Percentiles rank a stretch among this genome's conserved stretches.
phyloP scores from a whole-genome alignment of 1,140 invertebrate genomes.

The Dreissena rostriformis region DNA sequence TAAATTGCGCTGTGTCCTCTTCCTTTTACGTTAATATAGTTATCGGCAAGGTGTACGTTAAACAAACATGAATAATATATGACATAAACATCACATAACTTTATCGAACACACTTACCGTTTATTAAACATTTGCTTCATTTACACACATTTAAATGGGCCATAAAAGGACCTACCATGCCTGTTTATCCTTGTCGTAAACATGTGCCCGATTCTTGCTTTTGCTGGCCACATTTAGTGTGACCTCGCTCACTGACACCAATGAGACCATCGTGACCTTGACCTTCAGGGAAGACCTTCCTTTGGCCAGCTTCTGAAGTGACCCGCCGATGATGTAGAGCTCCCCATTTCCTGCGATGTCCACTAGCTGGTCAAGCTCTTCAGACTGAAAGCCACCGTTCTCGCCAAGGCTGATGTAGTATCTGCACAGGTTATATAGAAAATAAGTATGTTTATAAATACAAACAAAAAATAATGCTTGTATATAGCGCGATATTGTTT shows the following conservation, averaged over 20 bases:
- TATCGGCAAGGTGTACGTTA: no score
- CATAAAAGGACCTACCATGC: slow-evolving; percentile 84
- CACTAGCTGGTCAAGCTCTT: slow-evolving; percentile 90
- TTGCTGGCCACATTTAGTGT: slow-evolving; percentile 70
- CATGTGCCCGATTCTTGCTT: slow-evolving; percentile 83
- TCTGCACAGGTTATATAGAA: slow-evolving; percentile 70
- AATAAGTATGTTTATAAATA: no score
- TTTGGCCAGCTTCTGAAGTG: slow-evolving; percentile 68
- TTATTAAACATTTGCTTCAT: no score
- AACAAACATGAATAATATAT: no score
- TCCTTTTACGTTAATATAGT: no score
- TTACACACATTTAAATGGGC: neutral
- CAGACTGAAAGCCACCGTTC: slow-evolving; percentile 88
- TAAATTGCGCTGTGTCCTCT: no score
- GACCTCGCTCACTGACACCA: slow-evolving; percentile 87
- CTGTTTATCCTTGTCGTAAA: slow-evolving; percentile 92
- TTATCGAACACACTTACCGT: no score
- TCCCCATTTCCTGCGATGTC: slow-evolving; percentile 83
- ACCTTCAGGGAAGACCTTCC: slow-evolving; percentile 84
- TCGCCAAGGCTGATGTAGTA: slow-evolving; percentile 89
- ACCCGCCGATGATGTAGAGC: slow-evolving; percentile 66
- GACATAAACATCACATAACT: no score
- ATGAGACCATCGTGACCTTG: slow-evolving; percentile 89
- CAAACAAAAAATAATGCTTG: no score
- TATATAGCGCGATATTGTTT: no score